A percentile compares a stretch with the other conserved stretches of the same genome.
Evolutionary conservation across 2,113 vertebrate species (phyloP).

Genomic region (Lophotis ruficrista): DNA sequence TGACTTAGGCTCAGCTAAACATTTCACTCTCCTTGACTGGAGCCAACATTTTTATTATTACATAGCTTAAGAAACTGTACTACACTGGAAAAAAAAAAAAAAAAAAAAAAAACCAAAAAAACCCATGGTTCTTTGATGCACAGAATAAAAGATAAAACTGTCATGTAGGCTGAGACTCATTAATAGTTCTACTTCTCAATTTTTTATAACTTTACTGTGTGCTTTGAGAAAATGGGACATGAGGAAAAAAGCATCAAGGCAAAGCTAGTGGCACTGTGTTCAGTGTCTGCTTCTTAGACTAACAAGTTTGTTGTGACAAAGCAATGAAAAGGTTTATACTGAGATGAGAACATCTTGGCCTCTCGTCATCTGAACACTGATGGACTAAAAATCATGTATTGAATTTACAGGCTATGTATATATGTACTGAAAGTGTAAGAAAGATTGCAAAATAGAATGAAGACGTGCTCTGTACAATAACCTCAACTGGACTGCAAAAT

Average conservation of each 20-base stretch:
- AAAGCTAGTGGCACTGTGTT: background rate
- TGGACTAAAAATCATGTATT: background rate
- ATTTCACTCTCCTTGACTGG: background rate
- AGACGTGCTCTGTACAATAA: background rate
- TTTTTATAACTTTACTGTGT: slow-evolving; percentile 23
- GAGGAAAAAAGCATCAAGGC: background rate
- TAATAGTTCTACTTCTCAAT: slow-evolving; percentile 24
- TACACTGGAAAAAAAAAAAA: background rate
- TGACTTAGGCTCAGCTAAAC: background rate
- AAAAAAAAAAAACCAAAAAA: too few relatives aligned
- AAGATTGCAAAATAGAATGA: background rate
- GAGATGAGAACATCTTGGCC: background rate
- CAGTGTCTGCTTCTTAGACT: background rate
- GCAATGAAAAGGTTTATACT: background rate
- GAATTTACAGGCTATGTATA: background rate
- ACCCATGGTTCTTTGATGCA: background rate
- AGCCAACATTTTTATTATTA: background rate
- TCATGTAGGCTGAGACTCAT: background rate
- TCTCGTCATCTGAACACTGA: background rate
- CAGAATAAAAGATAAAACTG: background rate
- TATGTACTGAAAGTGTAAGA: background rate
- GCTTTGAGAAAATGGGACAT: background rate
- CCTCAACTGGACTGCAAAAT: background rate
- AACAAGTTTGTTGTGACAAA: background rate
- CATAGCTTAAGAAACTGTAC: background rate